phyloP scores from a whole-genome alignment of 1,140 invertebrate species.

The Oscheius sp. region DNA sequence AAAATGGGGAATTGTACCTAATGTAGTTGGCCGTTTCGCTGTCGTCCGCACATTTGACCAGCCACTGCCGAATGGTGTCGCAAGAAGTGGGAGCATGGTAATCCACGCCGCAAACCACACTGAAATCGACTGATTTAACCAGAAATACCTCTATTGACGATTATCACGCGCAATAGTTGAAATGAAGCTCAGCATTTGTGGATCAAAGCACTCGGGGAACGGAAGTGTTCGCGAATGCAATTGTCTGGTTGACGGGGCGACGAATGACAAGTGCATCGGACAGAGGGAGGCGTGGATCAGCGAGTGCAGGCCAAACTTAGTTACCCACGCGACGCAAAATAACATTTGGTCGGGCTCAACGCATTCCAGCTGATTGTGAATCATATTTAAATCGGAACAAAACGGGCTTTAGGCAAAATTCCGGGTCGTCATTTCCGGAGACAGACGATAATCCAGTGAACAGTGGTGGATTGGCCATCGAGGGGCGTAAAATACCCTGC shows the following conservation, averaged over 20 bases:
- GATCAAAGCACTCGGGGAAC: background rate
- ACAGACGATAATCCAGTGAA: too few relatives aligned
- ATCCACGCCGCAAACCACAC: constrained; percentile 86
- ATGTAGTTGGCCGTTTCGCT: constrained; percentile 99
- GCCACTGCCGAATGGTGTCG: constrained; percentile 89
- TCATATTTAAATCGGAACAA: too few relatives aligned
- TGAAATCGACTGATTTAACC: constrained; percentile 53
- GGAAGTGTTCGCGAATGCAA: background rate
- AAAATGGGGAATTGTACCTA: constrained; percentile 41
- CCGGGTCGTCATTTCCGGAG: too few relatives aligned
- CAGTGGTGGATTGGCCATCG: too few relatives aligned
- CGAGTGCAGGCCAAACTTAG: too few relatives aligned
- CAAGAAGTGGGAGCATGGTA: constrained; percentile 98
- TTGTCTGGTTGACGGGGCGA: background rate
- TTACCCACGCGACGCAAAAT: too few relatives aligned
- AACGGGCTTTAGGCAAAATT: too few relatives aligned
- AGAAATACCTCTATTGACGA: constrained; percentile 1
- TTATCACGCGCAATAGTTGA: background rate
- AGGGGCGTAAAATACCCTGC: too few relatives aligned
- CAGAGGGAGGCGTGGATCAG: too few relatives aligned
- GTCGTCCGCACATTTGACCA: constrained; percentile 98
- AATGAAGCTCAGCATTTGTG: background rate
- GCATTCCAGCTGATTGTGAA: too few relatives aligned
- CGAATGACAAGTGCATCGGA: too few relatives aligned
- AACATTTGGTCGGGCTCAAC: too few relatives aligned